phyloP scores from a whole-genome alignment of 2,113 vertebrate species.

The Perca schrenkii region DNA sequence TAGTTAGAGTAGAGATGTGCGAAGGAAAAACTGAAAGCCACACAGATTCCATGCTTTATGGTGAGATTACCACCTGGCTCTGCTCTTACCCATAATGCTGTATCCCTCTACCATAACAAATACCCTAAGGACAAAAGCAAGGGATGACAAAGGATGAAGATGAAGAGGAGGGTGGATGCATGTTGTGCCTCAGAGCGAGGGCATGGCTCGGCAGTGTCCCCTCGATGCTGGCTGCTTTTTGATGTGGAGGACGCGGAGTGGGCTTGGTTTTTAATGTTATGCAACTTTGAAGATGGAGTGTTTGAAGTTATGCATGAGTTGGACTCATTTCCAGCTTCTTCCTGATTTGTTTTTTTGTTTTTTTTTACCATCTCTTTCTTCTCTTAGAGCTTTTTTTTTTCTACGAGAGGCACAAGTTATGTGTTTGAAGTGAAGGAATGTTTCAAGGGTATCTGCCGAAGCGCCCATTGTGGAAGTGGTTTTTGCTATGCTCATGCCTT shows the following conservation, averaged over 20 bases:
- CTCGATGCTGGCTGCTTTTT: conserved; percentile 71
- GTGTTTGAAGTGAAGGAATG: conserved; percentile 79
- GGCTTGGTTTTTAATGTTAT: conserved; percentile 82
- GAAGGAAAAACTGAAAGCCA: too few relatives aligned
- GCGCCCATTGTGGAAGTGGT: conserved; percentile 65
- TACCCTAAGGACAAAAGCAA: conserved; percentile 58
- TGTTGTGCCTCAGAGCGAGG: conserved; percentile 64
- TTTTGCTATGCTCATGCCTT: conserved; percentile 56
- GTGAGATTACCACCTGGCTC: conserved; percentile 55
- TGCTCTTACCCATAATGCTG: conserved; percentile 57
- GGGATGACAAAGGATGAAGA: conserved; percentile 70
- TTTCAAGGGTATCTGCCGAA: conserved; percentile 79
- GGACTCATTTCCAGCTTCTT: conserved; percentile 84
- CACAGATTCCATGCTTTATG: too few relatives aligned
- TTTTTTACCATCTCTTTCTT: conserved; percentile 67
- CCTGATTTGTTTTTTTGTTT: conserved; percentile 76
- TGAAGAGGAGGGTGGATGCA: conserved; percentile 66
- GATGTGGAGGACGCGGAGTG: conserved; percentile 75
- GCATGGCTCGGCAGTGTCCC: conserved; percentile 72
- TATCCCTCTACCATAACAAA: conserved; percentile 48
- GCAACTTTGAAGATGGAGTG: conserved; percentile 84
- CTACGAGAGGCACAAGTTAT: conserved; percentile 57
- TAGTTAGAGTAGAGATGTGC: too few relatives aligned
- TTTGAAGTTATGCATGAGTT: conserved; percentile 87
- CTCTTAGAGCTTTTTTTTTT: conserved; percentile 55